Base-by-base conservation (phyloP, 1,140 invertebrate species). In the Charaxes varanes region DNA sequence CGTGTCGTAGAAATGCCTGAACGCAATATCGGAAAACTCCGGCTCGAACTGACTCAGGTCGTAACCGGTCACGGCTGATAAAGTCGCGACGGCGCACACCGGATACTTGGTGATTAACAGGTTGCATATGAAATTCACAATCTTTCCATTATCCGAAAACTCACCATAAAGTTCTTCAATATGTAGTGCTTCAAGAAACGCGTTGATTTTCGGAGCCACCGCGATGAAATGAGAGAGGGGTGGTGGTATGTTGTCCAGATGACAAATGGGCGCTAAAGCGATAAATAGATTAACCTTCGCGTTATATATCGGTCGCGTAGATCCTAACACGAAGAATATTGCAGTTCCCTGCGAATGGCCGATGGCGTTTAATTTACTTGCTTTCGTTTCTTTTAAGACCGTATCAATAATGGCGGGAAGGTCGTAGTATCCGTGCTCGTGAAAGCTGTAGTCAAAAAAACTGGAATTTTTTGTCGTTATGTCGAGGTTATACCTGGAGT, bases 401-500 rank as follows among this genome's bases (percentile, higher is more conserved):
- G 87, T 88, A 47, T 91, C 86, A n/a, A 91, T 86, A 48, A 87
- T 86, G 16, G 90, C 87, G 7, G 90, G 88, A 1, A 91, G 54
- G 52, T 91, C 89, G 53, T 87, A 88, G 22, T 77, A 49, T 1
- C 87, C 88, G 69, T 88, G 86, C 61, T 90, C 86, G 52, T 89
- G 85, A 55, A 80, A 88, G 49, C 80, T 85, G 53, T 81, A 89
- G 37, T 85, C 59, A 88, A 88, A 90, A 50, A 86, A 90, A 16
- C 73, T 45, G 1, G 62, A 32, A 15, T 87, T 63, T n/a, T 21
- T 42, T 77, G 49, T 55, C 42, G 6, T 60, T 15, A 86, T 49
- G 1, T 48, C 62, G 4, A 73, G 57, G 58, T 91, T 90, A n/a
- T 84, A 77, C 30, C 83, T 73, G 2, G 89, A 89, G 54, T 90